Evolutionary conservation across 2,888 invertebrate species (phyloP), one percentile per base, ranked within the genome.

Genomic region (Thera britannica): DNA sequence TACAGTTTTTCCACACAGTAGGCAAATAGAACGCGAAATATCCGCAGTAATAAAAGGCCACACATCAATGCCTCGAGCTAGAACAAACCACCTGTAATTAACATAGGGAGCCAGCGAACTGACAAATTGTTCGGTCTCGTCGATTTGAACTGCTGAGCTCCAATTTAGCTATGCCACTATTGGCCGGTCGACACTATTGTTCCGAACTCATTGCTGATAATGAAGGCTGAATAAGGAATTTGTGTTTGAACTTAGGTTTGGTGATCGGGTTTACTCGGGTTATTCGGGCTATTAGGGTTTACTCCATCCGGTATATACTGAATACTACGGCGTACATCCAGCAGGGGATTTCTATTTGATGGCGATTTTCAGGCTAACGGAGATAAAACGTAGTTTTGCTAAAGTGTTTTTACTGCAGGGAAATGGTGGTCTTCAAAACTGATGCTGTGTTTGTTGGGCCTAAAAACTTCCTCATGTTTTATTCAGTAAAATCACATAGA

Each of bases 61-160:
- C 69, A 58, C 62, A 65, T 62, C 62, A 59, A 52, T 62, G 58
- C 62, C 51, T n/a, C 48, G 48, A 54, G 62, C 62, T 66, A 66
- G 55, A 70, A 66, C 69, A 59, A 48, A 62, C 65, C 57, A 59
- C 65, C 67, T 67, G 71, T 67, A 67, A 71, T 67, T 67, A 67
- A 65, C 71, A 65, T 67, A 65, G 52, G 58, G 65, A 65, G 12
- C 62, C 72, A 68, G 70, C 52, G 59, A 67, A 8, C 70, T 70
- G 65, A 67, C 67, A 73, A 74, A 74, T 74, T 73, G 74, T 60
- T 46, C 51, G 64, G 41, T 44, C 34, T 44, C 44, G 62, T 56
- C 58, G 54, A 60, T 60, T 60, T 59, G 59, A 60, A 54, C 65
- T 65, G 65, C 59, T 59, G 65, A 65, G 65, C 55, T 60, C 49